Evolutionary conservation across 2,797 vertebrate species (phyloP).

Genomic region (Aythya fuligula): DNA sequence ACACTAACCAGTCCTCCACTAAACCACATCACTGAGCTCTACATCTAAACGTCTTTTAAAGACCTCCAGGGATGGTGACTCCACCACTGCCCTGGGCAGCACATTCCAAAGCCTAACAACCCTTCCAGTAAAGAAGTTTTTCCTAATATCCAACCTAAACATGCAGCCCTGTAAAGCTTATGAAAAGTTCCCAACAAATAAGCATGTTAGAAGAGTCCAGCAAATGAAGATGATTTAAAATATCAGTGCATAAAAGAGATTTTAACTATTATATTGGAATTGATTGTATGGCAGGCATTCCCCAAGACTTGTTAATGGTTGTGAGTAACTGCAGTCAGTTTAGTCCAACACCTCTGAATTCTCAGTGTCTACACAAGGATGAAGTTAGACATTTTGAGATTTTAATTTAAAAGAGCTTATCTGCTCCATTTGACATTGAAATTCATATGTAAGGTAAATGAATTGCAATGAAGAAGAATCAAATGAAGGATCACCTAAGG

Average conservation of each 20-base stretch:
- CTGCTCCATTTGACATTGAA: slow-evolving; percentile 5
- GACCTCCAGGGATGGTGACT: too few species aligned
- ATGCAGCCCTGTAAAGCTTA: background rate
- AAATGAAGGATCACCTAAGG: background rate
- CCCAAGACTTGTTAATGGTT: background rate
- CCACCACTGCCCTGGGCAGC: too few species aligned
- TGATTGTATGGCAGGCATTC: background rate
- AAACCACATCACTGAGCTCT: too few species aligned
- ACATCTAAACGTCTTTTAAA: too few species aligned
- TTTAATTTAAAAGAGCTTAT: slow-evolving; percentile 48
- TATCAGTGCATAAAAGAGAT: background rate
- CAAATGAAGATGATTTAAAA: background rate
- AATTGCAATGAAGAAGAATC: background rate
- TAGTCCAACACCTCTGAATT: slow-evolving; percentile 1
- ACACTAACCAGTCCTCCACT: too few species aligned
- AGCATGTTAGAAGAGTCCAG: background rate
- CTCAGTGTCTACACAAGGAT: background rate
- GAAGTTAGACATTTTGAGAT: slow-evolving; percentile 3
- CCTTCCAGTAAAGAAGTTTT: too few species aligned
- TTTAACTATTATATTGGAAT: background rate
- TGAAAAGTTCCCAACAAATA: background rate
- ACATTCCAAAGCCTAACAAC: too few species aligned
- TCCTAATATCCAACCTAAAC: too few species aligned
- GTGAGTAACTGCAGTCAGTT: background rate
- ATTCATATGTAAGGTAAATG: background rate